Conservation (phyloP, 2,113 vertebrate species). For the Axis porcinus region DNA sequence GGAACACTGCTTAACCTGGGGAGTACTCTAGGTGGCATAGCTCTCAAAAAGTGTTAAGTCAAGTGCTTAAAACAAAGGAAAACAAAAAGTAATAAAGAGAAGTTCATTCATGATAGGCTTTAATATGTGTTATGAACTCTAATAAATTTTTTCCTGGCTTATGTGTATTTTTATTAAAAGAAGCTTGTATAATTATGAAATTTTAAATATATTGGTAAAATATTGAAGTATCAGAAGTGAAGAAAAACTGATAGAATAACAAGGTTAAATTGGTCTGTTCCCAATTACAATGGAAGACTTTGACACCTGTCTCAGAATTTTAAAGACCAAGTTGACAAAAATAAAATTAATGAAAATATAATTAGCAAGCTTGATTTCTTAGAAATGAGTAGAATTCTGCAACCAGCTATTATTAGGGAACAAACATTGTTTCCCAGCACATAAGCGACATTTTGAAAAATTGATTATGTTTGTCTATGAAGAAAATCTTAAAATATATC, state of each 20-base stretch:
- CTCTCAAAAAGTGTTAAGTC: constrained; percentile 7
- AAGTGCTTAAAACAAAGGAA: neutral
- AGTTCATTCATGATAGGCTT: constrained; percentile 13
- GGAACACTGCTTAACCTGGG: neutral
- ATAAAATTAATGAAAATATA: neutral
- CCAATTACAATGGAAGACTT: neutral
- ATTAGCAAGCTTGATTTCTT: neutral
- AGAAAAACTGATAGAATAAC: neutral
- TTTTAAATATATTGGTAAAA: neutral
- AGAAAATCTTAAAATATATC: neutral
- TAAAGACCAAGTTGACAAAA: neutral
- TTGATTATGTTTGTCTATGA: neutral
- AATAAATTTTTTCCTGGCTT: neutral
- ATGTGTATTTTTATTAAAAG: neutral
- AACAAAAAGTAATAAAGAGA: neutral
- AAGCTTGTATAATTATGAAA: neutral
- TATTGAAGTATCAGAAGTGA: neutral
- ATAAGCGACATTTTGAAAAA: neutral
- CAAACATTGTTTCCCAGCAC: neutral
- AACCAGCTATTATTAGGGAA: neutral
- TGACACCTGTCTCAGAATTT: neutral
- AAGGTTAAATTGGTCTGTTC: neutral
- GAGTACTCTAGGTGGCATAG: constrained; percentile 25
- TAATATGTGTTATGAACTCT: neutral
- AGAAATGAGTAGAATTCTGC: neutral